Conservation (phyloP, 1,140 invertebrate species). For the Papilio xuthus region DNA sequence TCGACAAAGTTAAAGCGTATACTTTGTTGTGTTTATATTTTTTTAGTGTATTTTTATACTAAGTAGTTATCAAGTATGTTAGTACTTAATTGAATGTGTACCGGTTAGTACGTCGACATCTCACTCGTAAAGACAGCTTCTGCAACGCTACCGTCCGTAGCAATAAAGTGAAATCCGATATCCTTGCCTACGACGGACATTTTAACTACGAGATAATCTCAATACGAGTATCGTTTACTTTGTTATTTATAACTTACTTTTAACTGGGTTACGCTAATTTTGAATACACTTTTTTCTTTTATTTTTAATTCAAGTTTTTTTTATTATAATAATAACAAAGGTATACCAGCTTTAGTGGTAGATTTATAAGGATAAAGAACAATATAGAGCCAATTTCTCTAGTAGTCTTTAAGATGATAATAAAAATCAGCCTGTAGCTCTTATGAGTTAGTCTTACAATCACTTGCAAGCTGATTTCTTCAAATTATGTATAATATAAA, state of each 20-base stretch:
- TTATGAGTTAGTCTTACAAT: too few relatives aligned
- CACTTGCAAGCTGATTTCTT: not conserved
- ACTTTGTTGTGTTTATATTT: not conserved
- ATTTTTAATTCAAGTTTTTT: slow-evolving; percentile 39
- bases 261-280: slow-evolving; percentile 58
- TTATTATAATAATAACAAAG: not conserved
- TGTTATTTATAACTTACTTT: slow-evolving; percentile 67
- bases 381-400: too few relatives aligned
- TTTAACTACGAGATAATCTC: slow-evolving; percentile 61
- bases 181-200: slow-evolving; percentile 58
- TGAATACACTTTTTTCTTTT: slow-evolving; percentile 44
- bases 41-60: slow-evolving; percentile 2
- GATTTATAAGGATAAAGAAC: too few relatives aligned
- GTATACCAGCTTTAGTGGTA: too few relatives aligned
- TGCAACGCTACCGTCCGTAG: slow-evolving; percentile 43
- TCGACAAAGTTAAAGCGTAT: not conserved
- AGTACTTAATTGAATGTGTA: slow-evolving; percentile 49
- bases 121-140: slow-evolving; percentile 57
- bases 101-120: slow-evolving; percentile 62
- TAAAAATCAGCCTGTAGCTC: too few relatives aligned
- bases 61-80: not conserved
- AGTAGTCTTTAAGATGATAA: too few relatives aligned
- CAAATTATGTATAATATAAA: not conserved
- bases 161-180: slow-evolving; percentile 78
- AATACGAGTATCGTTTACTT: slow-evolving; percentile 63